Conservation (phyloP, 1,140 invertebrate species). For the Psix sp. region DNA sequence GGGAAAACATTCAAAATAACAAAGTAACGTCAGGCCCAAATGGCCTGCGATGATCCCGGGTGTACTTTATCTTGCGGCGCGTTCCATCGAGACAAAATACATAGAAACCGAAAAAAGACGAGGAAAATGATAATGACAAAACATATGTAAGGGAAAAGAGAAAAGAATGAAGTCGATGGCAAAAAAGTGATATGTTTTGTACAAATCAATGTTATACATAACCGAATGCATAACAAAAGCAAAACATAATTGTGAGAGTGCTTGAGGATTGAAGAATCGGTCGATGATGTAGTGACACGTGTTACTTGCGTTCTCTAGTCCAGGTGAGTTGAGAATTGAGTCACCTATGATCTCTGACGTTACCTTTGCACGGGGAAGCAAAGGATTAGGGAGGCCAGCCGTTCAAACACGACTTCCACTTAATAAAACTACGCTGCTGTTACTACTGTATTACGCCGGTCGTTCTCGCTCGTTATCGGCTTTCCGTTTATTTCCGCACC, state of each 20-base stretch:
- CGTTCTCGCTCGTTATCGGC: slow-evolving; percentile 21
- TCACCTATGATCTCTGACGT: slow-evolving; percentile 75
- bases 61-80: slow-evolving; percentile 6
- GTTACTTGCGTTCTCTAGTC: slow-evolving; percentile 75
- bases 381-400: slow-evolving; percentile 77
- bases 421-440: slow-evolving; percentile 29
- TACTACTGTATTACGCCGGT: slow-evolving; percentile 35
- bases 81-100: slow-evolving; percentile 2
- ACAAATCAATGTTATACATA: slow-evolving; percentile 31
- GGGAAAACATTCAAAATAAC: not conserved
- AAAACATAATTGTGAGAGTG: slow-evolving; percentile 68
- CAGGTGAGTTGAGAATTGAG: slow-evolving; percentile 78
- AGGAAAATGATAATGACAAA: slow-evolving; percentile 6
- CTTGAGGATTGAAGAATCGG: slow-evolving; percentile 73
- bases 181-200: slow-evolving; percentile 39
- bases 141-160: slow-evolving; percentile 8
- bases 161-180: slow-evolving; percentile 24
- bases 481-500: slow-evolving; percentile 25
- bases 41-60: not conserved
- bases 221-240: slow-evolving; percentile 30
- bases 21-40: slow-evolving; percentile 21
- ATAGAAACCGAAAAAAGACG: not conserved
- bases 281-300: slow-evolving; percentile 71
- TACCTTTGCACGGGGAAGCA: slow-evolving; percentile 77
- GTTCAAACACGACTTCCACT: slow-evolving; percentile 62